These are phyloP conservation scores for Auanema freiburgensis DNA, from an alignment of 2,888 invertebrate genomes.

Conservation along the genomic window DNA sequence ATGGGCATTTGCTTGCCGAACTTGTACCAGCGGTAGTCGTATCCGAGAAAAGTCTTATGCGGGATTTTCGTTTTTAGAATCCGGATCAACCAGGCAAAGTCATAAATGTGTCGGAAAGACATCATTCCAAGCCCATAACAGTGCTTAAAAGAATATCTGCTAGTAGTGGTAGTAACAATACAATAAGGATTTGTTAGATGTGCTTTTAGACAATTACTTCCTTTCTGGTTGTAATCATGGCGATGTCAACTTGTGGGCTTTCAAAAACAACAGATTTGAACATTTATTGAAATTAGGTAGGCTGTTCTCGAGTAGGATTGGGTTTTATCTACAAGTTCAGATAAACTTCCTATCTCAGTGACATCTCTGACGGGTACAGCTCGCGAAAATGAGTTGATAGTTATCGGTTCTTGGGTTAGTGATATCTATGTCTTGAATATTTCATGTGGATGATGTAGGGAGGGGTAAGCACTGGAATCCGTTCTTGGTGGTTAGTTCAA, in stretches of 20 bases:
- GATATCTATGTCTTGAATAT: neutral
- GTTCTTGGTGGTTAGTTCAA: conserved; percentile 12
- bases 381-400: neutral
- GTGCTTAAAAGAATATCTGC: conserved; percentile 33
- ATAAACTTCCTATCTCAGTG: conserved; percentile 1
- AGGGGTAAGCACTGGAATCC: conserved; percentile 6
- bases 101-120: conserved; percentile 25
- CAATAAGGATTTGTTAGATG: conserved; percentile 6
- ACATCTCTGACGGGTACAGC: conserved; percentile 5
- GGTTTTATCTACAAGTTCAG: neutral
- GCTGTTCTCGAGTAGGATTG: neutral
- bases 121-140: conserved; percentile 37
- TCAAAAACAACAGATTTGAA: conserved; percentile 4
- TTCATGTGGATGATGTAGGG: conserved; percentile 4
- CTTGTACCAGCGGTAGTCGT: conserved; percentile 27
- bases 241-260: conserved; percentile 23
- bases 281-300: conserved; percentile 9
- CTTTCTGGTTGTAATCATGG: conserved; percentile 23
- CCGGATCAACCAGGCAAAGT: conserved; percentile 23
- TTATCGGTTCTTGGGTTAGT: conserved; percentile 15
- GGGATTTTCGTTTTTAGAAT: conserved; percentile 16
- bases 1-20: conserved; percentile 33
- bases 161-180: neutral
- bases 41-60: neutral
- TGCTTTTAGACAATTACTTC: conserved; percentile 13